phyloP scores from a whole-genome alignment of 1,140 invertebrate species.

The Sitodiplosis mosellana region DNA sequence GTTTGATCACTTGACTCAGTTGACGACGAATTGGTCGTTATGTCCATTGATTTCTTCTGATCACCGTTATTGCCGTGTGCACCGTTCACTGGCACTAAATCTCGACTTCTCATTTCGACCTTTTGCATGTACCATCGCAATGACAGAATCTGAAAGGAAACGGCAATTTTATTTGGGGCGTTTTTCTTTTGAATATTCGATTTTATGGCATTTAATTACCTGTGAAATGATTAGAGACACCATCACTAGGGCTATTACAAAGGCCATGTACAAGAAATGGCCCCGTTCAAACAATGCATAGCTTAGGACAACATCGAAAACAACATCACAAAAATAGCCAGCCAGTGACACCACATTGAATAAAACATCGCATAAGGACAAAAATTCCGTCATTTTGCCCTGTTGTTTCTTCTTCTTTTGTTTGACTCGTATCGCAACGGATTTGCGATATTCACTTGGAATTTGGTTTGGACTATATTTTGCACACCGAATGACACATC shows the following conservation, averaged over 20 bases:
- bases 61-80: background rate
- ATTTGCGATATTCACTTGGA: too few species aligned
- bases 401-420: too few species aligned
- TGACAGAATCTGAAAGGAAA: constrained; percentile 25
- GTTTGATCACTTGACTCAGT: background rate
- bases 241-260: constrained; percentile 45
- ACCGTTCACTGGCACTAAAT: background rate
- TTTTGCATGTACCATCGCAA: constrained; percentile 30
- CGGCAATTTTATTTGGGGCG: constrained; percentile 1
- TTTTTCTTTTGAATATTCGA: too few species aligned
- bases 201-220: constrained; percentile 24
- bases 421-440: too few species aligned
- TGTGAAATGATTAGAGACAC: constrained; percentile 56
- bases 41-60: background rate
- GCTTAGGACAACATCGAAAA: constrained; percentile 69
- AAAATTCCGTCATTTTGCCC: constrained; percentile 46
- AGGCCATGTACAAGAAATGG: constrained; percentile 35
- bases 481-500: too few species aligned
- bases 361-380: constrained; percentile 71
- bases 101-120: background rate
- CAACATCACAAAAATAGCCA: constrained; percentile 81
- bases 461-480: too few species aligned
- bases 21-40: background rate
- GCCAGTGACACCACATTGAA: constrained; percentile 81
- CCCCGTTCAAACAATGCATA: constrained; percentile 56